A percentile compares a stretch with the other conserved stretches of the same genome.
phyloP scores from a whole-genome alignment of 2,888 invertebrate species.

The Xestia c-nigrum region DNA sequence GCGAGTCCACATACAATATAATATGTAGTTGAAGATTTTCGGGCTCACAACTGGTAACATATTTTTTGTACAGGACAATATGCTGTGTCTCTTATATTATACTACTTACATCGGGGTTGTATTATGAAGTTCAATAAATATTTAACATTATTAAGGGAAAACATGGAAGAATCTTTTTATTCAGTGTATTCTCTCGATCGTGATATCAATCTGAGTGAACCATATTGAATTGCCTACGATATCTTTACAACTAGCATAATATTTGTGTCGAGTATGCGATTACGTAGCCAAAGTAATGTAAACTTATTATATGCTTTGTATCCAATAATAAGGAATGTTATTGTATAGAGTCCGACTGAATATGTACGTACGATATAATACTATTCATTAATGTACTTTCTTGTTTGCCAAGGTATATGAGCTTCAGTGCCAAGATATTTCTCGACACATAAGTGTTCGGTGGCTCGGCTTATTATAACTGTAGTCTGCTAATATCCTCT shows the following conservation, averaged over 20 bases:
- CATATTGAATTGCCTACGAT: neutral
- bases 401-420: slow-evolving; percentile 33
- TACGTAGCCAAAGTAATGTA: slow-evolving; percentile 7
- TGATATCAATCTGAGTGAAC: slow-evolving; percentile 25
- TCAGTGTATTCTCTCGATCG: slow-evolving; percentile 4
- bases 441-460: slow-evolving; percentile 32
- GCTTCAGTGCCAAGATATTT: slow-evolving; percentile 38
- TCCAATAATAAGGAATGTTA: slow-evolving; percentile 22
- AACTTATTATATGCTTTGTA: slow-evolving; percentile 6
- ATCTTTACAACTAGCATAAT: neutral
- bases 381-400: slow-evolving; percentile 42
- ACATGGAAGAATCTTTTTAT: slow-evolving; percentile 1
- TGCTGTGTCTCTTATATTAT: slow-evolving; percentile 29
- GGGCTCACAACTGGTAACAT: slow-evolving; percentile 47
- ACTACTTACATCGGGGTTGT: slow-evolving; percentile 5
- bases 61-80: slow-evolving; percentile 44
- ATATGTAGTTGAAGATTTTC: slow-evolving; percentile 65
- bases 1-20: slow-evolving; percentile 68
- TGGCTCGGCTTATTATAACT: slow-evolving; percentile 55
- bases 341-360: slow-evolving; percentile 8
- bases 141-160: slow-evolving; percentile 6
- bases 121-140: slow-evolving; percentile 27
- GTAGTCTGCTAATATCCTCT: slow-evolving; percentile 59
- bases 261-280: slow-evolving; percentile 7
- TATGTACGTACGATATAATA: slow-evolving; percentile 16